Conservation (phyloP, 2,888 invertebrate genomes). For the Exephanes ischioxanthus region DNA sequence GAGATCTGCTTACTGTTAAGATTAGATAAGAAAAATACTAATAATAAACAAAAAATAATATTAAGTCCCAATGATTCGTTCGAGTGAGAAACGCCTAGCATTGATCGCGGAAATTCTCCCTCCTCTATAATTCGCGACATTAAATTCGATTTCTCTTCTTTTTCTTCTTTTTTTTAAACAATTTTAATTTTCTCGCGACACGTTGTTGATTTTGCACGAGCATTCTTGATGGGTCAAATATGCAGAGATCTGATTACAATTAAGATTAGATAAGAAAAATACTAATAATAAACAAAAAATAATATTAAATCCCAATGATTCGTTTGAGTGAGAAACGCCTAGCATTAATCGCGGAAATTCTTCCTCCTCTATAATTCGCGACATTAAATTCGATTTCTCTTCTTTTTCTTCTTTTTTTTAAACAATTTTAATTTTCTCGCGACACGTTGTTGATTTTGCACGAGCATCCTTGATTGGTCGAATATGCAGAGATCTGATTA, state of each 20-base stretch:
- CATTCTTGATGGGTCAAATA: conserved; percentile 55
- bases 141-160: neutral
- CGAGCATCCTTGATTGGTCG: conserved; percentile 49
- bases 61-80: neutral
- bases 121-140: conserved; percentile 6
- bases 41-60: neutral
- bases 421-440: conserved; percentile 34
- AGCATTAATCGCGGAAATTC: conserved; percentile 22
- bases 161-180: neutral
- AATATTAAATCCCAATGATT: neutral
- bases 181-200: conserved; percentile 33
- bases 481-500: conserved; percentile 49
- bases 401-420: neutral
- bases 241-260: conserved; percentile 37
- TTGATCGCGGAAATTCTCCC: conserved; percentile 22
- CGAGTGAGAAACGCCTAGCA: conserved; percentile 16
- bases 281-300: neutral
- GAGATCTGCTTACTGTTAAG: conserved; percentile 11
- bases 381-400: neutral
- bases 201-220: conserved; percentile 23
- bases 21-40: neutral
- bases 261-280: neutral
- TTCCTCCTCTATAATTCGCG: conserved; percentile 6
- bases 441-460: conserved; percentile 8
- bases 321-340: conserved; percentile 12